Percentiles rank a stretch among this genome's conserved stretches.
Conservation (phyloP, 2,888 invertebrate species). For the Homarus gammarus region DNA sequence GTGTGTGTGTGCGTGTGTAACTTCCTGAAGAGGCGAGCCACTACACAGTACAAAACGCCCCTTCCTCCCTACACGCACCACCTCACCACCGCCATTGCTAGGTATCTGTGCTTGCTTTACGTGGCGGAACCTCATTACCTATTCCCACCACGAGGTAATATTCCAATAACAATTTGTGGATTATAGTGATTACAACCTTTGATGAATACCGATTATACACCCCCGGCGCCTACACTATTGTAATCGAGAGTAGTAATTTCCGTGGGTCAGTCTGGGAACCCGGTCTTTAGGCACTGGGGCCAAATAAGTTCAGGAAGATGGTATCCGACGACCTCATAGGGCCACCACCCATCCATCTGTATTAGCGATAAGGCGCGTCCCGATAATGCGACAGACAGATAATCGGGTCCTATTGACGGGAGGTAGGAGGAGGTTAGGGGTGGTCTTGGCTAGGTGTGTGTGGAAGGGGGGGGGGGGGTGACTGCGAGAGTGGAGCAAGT, state of each 20-base stretch:
- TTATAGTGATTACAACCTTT: conserved; percentile 23
- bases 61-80: too few relatives aligned
- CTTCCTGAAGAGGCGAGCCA: too few relatives aligned
- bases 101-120: background rate
- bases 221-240: conserved; percentile 9
- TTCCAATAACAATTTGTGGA: conserved; percentile 9
- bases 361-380: background rate
- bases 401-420: too few relatives aligned
- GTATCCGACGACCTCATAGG: background rate
- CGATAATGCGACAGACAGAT: background rate
- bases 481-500: too few relatives aligned
- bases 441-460: background rate
- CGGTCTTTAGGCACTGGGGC: background rate
- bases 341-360: background rate
- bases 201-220: conserved; percentile 22
- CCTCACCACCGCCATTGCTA: too few relatives aligned
- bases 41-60: too few relatives aligned
- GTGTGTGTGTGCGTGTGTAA: too few relatives aligned
- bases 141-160: conserved; percentile 12
- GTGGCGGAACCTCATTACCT: background rate
- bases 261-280: too few relatives aligned
- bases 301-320: background rate
- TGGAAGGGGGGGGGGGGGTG: background rate
- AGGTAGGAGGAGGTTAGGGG: background rate
- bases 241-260: background rate